Base-by-base conservation (phyloP, 1,140 invertebrate species). In the Drosophila parabipectinata region DNA sequence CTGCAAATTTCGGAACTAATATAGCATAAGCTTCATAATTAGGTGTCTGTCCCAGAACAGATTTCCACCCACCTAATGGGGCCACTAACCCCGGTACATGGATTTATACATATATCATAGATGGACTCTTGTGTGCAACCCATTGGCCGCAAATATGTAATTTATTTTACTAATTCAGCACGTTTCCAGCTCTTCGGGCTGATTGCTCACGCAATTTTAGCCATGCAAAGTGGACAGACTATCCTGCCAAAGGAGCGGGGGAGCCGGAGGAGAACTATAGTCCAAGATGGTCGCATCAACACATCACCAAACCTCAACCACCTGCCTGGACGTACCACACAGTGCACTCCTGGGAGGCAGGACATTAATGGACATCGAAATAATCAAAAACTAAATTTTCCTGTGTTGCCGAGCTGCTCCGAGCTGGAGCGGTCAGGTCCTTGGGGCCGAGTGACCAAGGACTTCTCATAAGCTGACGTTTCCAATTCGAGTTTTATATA, bases 141-240 rank as follows among this genome's bases (percentile, higher is more conserved):
- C 59, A 64, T 57, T 77, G 48, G 55, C 45, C 59, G 58, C 64
- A 80, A 74, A 81, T 79, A 79, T 77, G 66, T 79, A 88, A 88
- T 88, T 83, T 88, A 79, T 79, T 88, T 88, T 88, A 88, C 83
- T 88, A 88, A 88, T 88, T 88, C 62, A 88, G 41, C 79, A 77
- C 60, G 68, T 74, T 88, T 64, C 56, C 79, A 83, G 79, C 83
- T 83, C 72, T 76, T 72, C 55, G 50, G 57, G 54, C 64, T 84
- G 79, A 83, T 83, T 83, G 76, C 72, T 48, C 72, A 72, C 53
- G 64, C 69, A 62, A 55, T 28, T 58, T 21, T 14, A 45, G 21
- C 30, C 64, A 68, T 75, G 69, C 79, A 82, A 78, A 82, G 47
- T 71, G 82, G 44, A 58, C 39, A 41, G 26, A 51, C 12, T 37